A percentile compares a stretch with the other conserved stretches of the same genome.
These are phyloP conservation scores for Sinosuthora webbiana DNA, from an alignment of 2,113 vertebrate species.

Conservation along the genomic window DNA sequence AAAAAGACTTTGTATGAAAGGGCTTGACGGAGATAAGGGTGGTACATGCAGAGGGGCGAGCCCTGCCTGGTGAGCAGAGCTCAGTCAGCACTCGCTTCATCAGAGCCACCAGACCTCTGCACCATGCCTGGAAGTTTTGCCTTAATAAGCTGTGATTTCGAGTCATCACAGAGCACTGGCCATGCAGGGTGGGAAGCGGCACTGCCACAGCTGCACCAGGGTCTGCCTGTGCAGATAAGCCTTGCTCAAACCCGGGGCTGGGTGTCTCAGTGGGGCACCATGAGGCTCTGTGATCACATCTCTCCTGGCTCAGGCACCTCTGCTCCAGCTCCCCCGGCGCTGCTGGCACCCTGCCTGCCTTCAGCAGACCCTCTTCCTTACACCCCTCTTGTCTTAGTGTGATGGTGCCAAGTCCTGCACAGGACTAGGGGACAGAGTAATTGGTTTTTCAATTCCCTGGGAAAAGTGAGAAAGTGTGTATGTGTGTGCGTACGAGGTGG, in stretches of 20 bases:
- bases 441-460: neutral
- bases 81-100: neutral
- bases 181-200: neutral
- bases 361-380: rapidly evolving
- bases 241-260: neutral
- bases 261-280: rapidly evolving
- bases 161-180: neutral
- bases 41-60: rapidly evolving
- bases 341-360: neutral
- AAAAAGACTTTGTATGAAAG: neutral
- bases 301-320: neutral
- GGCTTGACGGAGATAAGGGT: neutral
- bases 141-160: neutral
- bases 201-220: neutral
- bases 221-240: neutral
- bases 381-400: neutral
- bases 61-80: neutral
- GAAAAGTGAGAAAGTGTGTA: neutral
- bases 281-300: too few relatives aligned
- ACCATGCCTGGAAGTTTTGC: neutral
- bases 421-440: neutral
- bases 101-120: neutral
- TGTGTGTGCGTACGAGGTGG: too few relatives aligned
- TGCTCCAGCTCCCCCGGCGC: neutral
- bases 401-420: neutral